Conservation (phyloP, 2,113 vertebrate species). For the Aspidoscelis tigris region DNA sequence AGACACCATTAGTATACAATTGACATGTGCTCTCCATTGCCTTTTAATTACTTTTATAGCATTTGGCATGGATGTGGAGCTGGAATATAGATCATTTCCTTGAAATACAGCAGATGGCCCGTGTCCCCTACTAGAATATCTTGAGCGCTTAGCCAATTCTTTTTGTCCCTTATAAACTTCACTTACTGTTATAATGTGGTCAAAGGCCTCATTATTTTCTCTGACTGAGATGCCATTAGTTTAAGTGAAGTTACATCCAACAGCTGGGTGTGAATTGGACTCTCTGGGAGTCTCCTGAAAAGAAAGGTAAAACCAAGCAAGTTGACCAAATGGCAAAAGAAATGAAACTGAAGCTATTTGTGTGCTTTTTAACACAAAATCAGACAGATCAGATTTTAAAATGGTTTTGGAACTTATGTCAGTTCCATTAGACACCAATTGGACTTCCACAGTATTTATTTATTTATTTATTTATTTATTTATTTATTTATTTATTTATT, state of each 20-base stretch:
- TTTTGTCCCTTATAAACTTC: conserved; percentile 60
- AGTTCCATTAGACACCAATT: background rate
- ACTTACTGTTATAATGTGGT: conserved; percentile 47
- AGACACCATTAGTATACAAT: conserved; percentile 7
- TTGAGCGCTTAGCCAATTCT: conserved; percentile 44
- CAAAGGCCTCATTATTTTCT: conserved; percentile 49
- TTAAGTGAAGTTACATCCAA: conserved; percentile 52
- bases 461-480: background rate
- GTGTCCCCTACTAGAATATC: conserved; percentile 63
- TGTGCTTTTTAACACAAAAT: background rate
- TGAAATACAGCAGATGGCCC: conserved; percentile 49
- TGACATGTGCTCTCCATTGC: conserved; percentile 48
- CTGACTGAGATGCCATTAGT: conserved; percentile 35
- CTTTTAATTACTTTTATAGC: conserved; percentile 47
- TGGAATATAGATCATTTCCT: conserved; percentile 44
- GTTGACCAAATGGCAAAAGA: background rate
- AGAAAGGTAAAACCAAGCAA: conserved; percentile 7
- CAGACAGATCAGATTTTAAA: background rate
- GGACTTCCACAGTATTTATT: background rate
- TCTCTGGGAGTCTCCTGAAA: conserved; percentile 27
- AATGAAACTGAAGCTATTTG: background rate
- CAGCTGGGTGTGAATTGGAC: conserved; percentile 60
- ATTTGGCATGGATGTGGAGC: conserved; percentile 49
- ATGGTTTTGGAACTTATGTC: no score
- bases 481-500: no score